Evolutionary conservation across 2,888 invertebrate genomes (phyloP), one percentile per base, ranked within the genome.

Genomic region (Pseudococcus jackbeardsleyi): DNA sequence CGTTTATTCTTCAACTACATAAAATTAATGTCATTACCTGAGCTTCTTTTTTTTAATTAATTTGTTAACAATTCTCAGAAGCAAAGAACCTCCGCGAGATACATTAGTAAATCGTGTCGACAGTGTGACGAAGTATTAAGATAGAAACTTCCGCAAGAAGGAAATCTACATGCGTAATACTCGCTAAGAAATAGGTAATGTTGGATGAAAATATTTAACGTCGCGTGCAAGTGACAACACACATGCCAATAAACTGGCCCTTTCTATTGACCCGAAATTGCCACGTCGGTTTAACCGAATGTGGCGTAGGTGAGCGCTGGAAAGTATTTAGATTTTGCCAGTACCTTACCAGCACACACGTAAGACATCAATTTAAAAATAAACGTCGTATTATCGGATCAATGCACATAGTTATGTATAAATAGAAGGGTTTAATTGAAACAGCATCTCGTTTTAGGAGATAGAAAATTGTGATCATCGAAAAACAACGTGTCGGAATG

Each of bases 301-400:
- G 79, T 19, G 46, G 79, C 79, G 79, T 79, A 79, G 79, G 79
- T 79, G 79, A 79, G 42, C 46, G 46, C 79, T 79, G 79, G 79
- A 79, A 72, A 79, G 79, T 46, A 42, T 79, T 79, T 33, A 22
- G 79, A 11, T 42, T 79, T 79, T 19, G 46, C 79, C 11, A 79
- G n/a, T 19, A 46, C 8, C 19, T 46, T 46, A 0, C 77, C 7
- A n/a, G n/a, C 17, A 12, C 64, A 17, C 79, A 79, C 15, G 46
- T 42, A 46, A 19, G 39, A 39, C 39, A 39, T 39, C 17, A 46
- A 79, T 79, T 79, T 79, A 79, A 79, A 79, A 79, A 79, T 79
- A 79, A 79, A 79, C 46, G n/a, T 33, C 79, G 79, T 33, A n/a
- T 79, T 79, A 79, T 46, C 79, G 79, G 46, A 79, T 79, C 79